Evolutionary conservation across 2,888 invertebrate genomes (phyloP).

Genomic region (Erebia palarica): DNA sequence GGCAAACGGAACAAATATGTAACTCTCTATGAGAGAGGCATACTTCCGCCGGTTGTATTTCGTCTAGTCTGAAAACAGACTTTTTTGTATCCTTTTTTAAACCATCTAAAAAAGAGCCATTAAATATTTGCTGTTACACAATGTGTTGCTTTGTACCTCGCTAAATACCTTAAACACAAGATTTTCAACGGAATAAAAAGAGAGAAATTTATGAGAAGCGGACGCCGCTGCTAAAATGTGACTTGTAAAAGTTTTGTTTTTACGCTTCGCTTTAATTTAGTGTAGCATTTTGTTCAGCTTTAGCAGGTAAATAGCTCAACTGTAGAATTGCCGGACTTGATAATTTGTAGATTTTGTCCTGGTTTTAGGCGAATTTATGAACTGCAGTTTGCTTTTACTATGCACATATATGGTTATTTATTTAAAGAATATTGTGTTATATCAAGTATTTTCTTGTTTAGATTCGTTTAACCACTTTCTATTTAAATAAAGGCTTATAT

Average conservation of each 20-base stretch:
- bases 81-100: too few species aligned
- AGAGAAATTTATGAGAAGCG: conserved; percentile 3
- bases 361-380: conserved; percentile 3
- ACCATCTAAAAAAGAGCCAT: too few species aligned
- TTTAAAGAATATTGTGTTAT: too few species aligned
- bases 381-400: background rate
- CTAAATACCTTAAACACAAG: background rate
- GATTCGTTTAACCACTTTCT: too few species aligned
- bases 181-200: background rate
- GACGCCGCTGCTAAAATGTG: conserved; percentile 2
- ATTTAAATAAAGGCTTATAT: too few species aligned
- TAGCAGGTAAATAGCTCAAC: background rate
- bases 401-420: too few species aligned
- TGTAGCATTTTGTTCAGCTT: background rate
- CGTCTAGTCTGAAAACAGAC: too few species aligned
- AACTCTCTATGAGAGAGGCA: too few species aligned
- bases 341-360: conserved; percentile 8
- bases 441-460: too few species aligned
- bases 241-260: conserved; percentile 13
- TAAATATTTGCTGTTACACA: background rate
- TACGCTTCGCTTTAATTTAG: background rate
- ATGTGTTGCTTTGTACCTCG: background rate
- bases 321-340: conserved; percentile 7
- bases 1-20: too few species aligned
- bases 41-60: too few species aligned